Evolutionary conservation across 2,888 invertebrate genomes (phyloP), one percentile per base, ranked within the genome.

Genomic region (Caenorhabditis sp.): DNA sequence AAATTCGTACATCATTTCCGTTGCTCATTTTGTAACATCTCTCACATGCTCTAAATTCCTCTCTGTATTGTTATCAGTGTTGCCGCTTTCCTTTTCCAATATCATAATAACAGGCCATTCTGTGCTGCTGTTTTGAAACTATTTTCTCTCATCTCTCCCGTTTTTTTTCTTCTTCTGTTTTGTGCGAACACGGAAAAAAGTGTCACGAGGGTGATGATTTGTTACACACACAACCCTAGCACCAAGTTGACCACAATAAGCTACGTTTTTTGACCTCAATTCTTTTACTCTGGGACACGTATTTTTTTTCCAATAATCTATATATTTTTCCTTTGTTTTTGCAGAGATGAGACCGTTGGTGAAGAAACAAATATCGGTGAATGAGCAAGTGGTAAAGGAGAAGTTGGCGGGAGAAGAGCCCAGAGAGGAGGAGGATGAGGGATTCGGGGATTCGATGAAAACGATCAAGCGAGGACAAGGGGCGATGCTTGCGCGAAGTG

Each of bases 401-500:
- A 43, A 43, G 17, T 43, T 43, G 43, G 43, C 3, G 3, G 43
- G 17, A 10, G 43, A 43, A 43, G 43, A 43, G 17, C 5, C 12
- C 1, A 10, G 23, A 26, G 57, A 56, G 26, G 63, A 63, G 10
- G 73, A 73, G 14, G 65, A 65, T 5, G 72, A 64, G 36, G 59
- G 60, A 3, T 36, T 58, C 27, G 63, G 63, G 0, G 68, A 73
- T 54, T 73, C 73, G 36, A 73, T 56, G 27, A 73, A 65, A 38
- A 73, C 73, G 5, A 73, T 73, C 31, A 73, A 68, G 54, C 12
- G 38, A n/a, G 72, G 72, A 58, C 67, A 68, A 25, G 67, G 62
- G 1, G 31, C 21, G 3, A 52, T 53, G 8, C 36, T 72, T 26
- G 67, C 72, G 10, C 36, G 72, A 31, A 68, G 72, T 58, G 25